phyloP scores from a whole-genome alignment of 2,888 invertebrate genomes.

The Enoplolaimus lenunculus region DNA sequence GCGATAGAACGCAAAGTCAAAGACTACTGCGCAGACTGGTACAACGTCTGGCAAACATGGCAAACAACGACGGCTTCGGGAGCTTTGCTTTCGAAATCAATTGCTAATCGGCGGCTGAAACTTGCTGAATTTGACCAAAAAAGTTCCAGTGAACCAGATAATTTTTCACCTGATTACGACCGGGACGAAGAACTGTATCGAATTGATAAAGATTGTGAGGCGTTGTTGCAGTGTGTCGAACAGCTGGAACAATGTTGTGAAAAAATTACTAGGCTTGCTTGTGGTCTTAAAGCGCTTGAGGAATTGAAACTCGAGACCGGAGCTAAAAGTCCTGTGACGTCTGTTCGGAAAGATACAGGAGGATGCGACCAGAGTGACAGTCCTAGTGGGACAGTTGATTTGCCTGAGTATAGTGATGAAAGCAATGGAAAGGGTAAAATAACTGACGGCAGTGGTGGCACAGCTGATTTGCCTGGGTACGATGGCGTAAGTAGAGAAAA shows the following conservation, averaged over 20 bases:
- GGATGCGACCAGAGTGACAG: too few species aligned
- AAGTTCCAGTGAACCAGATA: not conserved
- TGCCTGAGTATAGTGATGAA: too few species aligned
- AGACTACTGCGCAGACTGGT: not conserved
- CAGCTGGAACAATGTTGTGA: not conserved
- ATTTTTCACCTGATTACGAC: not conserved
- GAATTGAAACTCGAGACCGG: too few species aligned
- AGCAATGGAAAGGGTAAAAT: too few species aligned
- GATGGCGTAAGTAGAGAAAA: too few species aligned
- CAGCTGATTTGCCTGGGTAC: too few species aligned
- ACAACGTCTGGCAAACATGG: not conserved
- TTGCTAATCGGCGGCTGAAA: not conserved
- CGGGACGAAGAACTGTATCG: not conserved
- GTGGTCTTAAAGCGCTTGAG: not conserved
- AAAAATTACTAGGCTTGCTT: not conserved
- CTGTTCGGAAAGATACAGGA: too few species aligned
- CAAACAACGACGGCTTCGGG: not conserved
- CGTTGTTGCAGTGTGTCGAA: not conserved
- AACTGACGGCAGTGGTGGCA: too few species aligned
- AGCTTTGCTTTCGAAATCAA: not conserved
- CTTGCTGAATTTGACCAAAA: not conserved
- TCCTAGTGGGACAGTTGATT: not conserved
- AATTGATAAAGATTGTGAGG: not conserved
- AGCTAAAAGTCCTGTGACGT: too few species aligned
- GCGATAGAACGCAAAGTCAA: not conserved